Conservation (phyloP, 2,797 vertebrate species). For the Typhlichthys eigenmanni region DNA sequence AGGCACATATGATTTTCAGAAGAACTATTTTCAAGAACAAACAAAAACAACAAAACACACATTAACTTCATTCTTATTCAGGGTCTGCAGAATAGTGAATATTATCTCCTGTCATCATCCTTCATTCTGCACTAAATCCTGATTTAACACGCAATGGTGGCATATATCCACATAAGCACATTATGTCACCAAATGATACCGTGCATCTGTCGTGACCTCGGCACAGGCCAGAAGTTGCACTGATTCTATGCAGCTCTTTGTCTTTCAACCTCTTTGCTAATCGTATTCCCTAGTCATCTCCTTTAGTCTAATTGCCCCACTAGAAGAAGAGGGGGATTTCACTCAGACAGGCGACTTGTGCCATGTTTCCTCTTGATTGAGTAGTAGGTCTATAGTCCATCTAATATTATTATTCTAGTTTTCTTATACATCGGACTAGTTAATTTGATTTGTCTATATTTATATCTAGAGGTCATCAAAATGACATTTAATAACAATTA, state of each 20-base stretch:
- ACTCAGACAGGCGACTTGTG: constrained; percentile 26
- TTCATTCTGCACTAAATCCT: background rate
- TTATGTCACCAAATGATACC: constrained; percentile 26
- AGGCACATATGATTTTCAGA: constrained; percentile 2
- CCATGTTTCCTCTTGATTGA: constrained; percentile 41
- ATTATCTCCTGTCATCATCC: background rate
- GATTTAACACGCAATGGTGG: background rate
- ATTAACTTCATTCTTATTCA: background rate
- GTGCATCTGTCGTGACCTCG: constrained; percentile 41
- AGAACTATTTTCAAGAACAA: constrained; percentile 2
- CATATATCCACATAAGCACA: background rate
- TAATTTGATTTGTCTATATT: too few species aligned
- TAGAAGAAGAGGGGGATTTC: constrained; percentile 36
- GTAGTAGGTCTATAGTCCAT: too few species aligned
- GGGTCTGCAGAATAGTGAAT: background rate
- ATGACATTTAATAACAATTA: too few species aligned
- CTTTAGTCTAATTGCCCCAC: constrained; percentile 52
- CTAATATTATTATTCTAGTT: too few species aligned
- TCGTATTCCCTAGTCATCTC: constrained; percentile 53
- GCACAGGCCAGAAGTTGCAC: constrained; percentile 35
- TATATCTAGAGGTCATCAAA: too few species aligned
- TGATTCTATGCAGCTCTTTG: constrained; percentile 44
- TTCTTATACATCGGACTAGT: too few species aligned
- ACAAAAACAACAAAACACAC: background rate
- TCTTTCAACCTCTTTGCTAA: constrained; percentile 41